phyloP scores from a whole-genome alignment of 2,888 invertebrate genomes.

The Pegoplata infirma region DNA sequence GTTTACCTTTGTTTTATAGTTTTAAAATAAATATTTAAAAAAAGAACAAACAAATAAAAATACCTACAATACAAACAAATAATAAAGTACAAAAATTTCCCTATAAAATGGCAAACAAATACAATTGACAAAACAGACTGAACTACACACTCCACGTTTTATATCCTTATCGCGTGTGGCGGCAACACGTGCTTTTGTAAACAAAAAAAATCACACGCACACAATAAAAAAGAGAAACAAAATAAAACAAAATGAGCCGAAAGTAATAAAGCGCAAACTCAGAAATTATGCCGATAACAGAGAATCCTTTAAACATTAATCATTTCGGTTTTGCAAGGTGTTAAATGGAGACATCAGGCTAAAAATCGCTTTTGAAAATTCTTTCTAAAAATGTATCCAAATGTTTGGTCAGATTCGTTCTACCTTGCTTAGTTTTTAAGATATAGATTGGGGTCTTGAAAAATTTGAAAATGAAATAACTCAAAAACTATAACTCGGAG shows the following conservation, averaged over 20 bases:
- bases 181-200: slow-evolving; percentile 46
- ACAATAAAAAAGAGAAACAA: background rate
- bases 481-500: no score
- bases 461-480: no score
- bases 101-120: slow-evolving; percentile 27
- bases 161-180: slow-evolving; percentile 19
- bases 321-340: background rate
- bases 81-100: slow-evolving; percentile 35
- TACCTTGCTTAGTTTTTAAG: no score
- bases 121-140: slow-evolving; percentile 4
- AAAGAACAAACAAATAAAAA: no score
- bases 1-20: background rate
- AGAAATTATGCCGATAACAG: background rate
- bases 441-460: no score
- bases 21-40: background rate
- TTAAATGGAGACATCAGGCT: background rate
- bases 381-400: no score
- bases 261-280: background rate
- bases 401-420: no score
- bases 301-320: background rate
- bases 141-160: background rate
- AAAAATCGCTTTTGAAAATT: no score
- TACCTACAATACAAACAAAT: slow-evolving; percentile 22
- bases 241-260: background rate
- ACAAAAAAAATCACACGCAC: no score